Base-by-base conservation (phyloP, 2,888 invertebrate species). In the Trissolcus brochymenae region DNA sequence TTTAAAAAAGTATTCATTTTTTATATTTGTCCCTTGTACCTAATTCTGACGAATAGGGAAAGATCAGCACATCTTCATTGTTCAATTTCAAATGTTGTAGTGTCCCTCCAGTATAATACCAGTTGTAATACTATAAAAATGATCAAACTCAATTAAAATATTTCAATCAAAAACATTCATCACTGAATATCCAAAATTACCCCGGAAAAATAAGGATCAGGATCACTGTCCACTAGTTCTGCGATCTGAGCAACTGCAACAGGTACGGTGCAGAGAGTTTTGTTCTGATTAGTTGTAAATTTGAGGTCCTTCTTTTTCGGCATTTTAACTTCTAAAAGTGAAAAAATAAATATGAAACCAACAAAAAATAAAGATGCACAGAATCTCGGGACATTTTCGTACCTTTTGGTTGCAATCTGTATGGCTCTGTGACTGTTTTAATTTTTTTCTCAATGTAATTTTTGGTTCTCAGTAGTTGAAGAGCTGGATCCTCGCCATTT, bases 21-120 rank as follows among this genome's bases (percentile, higher is more conserved):
- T 17, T 14, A n/a, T n/a, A n/a, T n/a, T n/a, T n/a, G n/a, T n/a
- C n/a, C n/a, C n/a, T n/a, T n/a, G n/a, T 50, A 87, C 87, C 84
- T 77, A 89, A 75, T 71, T 89, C 87, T 49, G 82, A 79, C 68
- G 81, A 78, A 67, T 84, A 88, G 49, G 88, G 88, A 70, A 88
- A 87, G n/a, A 89, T 35, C 56, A 88, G 78, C 79, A 87, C 55
- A 82, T 82, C 81, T 57, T 75, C 76, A 49, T 75, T 70, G 53
- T 81, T 81, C 13, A 85, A 70, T 11, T 14, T 25, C 7, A 87
- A 40, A 68, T 77, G 79, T 19, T 81, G 81, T 49, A 89, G 65
- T 3, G 86, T 79, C 66, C 89, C 89, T 61, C 89, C 88, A 35
- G 85, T 86, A 54, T 86, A 86, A 70, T 88, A 88, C 88, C 88